Evolutionary conservation across 2,888 invertebrate species (phyloP).

Genomic region (Horisme vitalbata): DNA sequence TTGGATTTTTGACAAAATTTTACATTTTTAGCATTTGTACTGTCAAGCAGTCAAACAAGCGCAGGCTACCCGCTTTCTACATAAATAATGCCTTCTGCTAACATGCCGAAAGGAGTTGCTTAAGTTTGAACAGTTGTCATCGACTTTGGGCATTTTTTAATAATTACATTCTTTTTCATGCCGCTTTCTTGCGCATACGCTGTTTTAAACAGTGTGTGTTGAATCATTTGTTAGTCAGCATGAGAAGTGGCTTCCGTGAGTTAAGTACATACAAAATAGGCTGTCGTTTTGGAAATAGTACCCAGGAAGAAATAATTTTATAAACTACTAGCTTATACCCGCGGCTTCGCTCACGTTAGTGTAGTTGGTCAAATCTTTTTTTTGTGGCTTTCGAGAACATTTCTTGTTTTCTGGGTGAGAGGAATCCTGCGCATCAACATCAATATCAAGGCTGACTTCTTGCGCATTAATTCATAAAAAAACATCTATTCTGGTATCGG

Average conservation of each 20-base stretch:
- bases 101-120: slow-evolving; percentile 71
- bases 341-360: too few species aligned
- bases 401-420: too few species aligned
- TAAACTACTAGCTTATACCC: too few species aligned
- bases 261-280: slow-evolving; percentile 1
- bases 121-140: slow-evolving; percentile 76
- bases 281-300: slow-evolving; percentile 4
- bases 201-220: slow-evolving; percentile 18
- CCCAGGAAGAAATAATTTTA: too few species aligned
- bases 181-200: slow-evolving; percentile 30
- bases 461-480: too few species aligned
- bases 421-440: too few species aligned
- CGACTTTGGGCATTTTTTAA: slow-evolving; percentile 55
- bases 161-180: slow-evolving; percentile 48
- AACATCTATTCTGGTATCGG: too few species aligned
- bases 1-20: too few species aligned
- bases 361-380: too few species aligned
- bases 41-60: not conserved
- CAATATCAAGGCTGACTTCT: too few species aligned
- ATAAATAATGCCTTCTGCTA: slow-evolving; percentile 36
- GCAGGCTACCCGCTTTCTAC: slow-evolving; percentile 1
- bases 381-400: too few species aligned
- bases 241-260: slow-evolving; percentile 25
- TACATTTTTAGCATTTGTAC: too few species aligned
- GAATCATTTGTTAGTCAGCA: slow-evolving; percentile 22